Evolutionary conservation across 2,113 vertebrate species (phyloP).

Genomic region (Nesospiza acunhae): DNA sequence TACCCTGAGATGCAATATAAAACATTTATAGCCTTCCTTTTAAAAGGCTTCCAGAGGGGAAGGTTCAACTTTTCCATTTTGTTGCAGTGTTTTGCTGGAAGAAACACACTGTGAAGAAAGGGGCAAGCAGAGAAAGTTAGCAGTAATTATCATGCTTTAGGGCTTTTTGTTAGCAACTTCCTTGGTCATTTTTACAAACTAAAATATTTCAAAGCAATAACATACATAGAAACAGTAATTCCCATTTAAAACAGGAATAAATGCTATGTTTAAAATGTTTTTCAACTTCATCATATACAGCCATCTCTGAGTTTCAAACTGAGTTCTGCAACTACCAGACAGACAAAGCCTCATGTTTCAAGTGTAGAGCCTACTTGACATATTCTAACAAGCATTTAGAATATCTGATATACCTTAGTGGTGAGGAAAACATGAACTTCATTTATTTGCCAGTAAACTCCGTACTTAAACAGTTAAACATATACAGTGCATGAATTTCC

Average conservation of each 20-base stretch:
- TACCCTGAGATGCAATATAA: constrained; percentile 12
- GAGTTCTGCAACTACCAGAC: not conserved
- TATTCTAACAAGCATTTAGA: not conserved
- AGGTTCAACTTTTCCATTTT: constrained; percentile 36
- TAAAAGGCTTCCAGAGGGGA: constrained; percentile 18
- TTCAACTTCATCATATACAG: not conserved
- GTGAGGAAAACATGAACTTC: not conserved
- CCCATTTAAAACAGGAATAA: not conserved
- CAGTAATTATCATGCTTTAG: not conserved
- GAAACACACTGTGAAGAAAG: not conserved
- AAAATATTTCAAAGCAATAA: not conserved
- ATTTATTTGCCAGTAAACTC: not conserved
- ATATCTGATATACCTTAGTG: not conserved
- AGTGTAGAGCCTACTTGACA: not conserved
- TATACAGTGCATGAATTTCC: not conserved
- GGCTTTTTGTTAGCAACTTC: not conserved
- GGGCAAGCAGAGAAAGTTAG: not conserved
- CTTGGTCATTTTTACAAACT: not conserved
- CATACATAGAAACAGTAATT: not conserved
- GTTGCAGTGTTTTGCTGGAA: not conserved
- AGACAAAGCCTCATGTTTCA: not conserved
- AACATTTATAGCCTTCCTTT: constrained; percentile 41
- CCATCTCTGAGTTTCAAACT: not conserved
- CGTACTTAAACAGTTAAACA: not conserved
- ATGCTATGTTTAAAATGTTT: not conserved